Evolutionary conservation across 2,888 invertebrate species (phyloP), one percentile per base, ranked within the genome.

Genomic region (Pachliopta kotzebuea): DNA sequence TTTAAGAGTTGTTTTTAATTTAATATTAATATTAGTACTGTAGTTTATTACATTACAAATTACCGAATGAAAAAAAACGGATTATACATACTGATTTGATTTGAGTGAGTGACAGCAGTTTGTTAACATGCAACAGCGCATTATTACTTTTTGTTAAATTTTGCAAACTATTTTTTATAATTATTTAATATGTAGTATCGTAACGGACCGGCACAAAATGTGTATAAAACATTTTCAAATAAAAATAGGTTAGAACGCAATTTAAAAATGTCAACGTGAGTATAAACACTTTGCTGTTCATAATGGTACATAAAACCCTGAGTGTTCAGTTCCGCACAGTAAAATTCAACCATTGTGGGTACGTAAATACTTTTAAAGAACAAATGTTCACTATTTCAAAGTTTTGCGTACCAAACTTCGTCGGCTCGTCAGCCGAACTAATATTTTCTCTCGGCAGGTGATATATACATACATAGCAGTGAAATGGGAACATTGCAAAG

Each of bases 341-440:
- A 42, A 42, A 62, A 62, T 57, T 42, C 52, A 62, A 20, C 62
- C 42, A 57, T 62, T 62, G 57, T 62, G 31, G 50, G 50, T 37
- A 62, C 52, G 42, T 56, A 57, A 62, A 62, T 62, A 62, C 57
- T 62, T 57, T 57, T 42, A 50, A 57, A 50, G 62, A 62, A 53
- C 62, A 62, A 56, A 62, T 62, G 45, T 50, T 56, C 56, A 56
- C 49, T 50, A 56, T 62, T 62, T 62, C 50, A 62, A 62, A 62
- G 62, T 62, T 62, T 62, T 62, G 31, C 50, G 56, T 62, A 62
- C 50, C 49, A 49, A 54, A 62, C 56, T 29, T 56, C 29, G 56
- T 57, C n/a, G n/a, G 24, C 56, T 18, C 11, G 29, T 56, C 31
- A 11, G 45, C 37, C 52, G 60, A 53, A 60, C 52, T 60, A 52